Percentiles rank a stretch among this genome's conserved stretches.
These are phyloP conservation scores for Drosophila anomelani DNA, from an alignment of 2,888 invertebrate species.

Conservation along the genomic window DNA sequence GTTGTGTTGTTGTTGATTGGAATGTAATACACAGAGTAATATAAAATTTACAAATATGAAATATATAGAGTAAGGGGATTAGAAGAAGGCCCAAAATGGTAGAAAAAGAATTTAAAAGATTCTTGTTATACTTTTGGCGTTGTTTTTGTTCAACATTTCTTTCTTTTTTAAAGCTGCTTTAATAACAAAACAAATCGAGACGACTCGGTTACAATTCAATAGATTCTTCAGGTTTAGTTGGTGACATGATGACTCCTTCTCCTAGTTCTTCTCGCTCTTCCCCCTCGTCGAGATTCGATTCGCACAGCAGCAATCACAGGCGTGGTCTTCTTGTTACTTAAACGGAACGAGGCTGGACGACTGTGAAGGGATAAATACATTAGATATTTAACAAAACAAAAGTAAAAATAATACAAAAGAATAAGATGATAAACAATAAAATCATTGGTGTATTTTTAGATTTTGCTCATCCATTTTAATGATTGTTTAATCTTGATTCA, in stretches of 20 bases:
- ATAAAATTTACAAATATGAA: constrained; percentile 65
- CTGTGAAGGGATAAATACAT: constrained; percentile 84
- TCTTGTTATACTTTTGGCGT: constrained; percentile 59
- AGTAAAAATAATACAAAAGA: neutral
- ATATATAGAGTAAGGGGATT: constrained; percentile 23
- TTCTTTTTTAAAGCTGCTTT: constrained; percentile 68
- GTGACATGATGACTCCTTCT: constrained; percentile 34
- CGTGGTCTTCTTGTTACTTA: constrained; percentile 87
- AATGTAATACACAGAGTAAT: constrained; percentile 59
- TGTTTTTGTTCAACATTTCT: constrained; percentile 42
- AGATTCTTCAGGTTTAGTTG: constrained; percentile 52
- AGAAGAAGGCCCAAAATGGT: constrained; percentile 54
- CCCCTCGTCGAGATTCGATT: constrained; percentile 68
- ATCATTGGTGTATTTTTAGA: neutral
- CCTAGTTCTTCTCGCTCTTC: constrained; percentile 34
- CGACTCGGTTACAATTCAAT: constrained; percentile 38
- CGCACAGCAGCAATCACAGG: constrained; percentile 88
- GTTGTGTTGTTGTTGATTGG: constrained; percentile 47
- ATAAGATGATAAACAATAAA: neutral
- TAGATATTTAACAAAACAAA: neutral
- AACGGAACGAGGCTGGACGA: constrained; percentile 92
- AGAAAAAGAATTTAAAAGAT: constrained; percentile 24
- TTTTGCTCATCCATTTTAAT: constrained; percentile 3
- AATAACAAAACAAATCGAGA: constrained; percentile 57
- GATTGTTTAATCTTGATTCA: neutral